These are phyloP conservation scores for Parthenolecanium corni DNA, from an alignment of 2,888 invertebrate species.

Conservation along the genomic window DNA sequence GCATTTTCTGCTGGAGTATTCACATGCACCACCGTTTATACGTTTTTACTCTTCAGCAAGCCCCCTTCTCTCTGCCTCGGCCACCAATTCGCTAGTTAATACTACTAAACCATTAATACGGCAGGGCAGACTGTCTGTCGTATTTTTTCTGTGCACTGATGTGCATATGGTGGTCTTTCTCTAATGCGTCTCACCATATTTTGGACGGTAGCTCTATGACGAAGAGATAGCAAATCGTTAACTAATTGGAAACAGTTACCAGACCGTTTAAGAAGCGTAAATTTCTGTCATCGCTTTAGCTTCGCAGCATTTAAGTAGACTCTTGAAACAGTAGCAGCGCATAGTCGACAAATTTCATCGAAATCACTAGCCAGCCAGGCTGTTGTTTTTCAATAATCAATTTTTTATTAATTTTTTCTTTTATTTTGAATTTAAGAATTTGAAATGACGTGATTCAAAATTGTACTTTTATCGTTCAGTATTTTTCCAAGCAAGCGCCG, in stretches of 20 bases:
- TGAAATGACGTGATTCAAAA: too few relatives aligned
- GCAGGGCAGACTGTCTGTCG: too few relatives aligned
- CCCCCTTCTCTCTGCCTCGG: not conserved
- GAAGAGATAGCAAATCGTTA: slow-evolving; percentile 18
- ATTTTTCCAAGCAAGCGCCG: too few relatives aligned
- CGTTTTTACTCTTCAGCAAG: not conserved
- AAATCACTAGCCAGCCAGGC: not conserved
- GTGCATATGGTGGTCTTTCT: too few relatives aligned
- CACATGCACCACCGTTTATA: not conserved
- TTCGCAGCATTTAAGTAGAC: not conserved
- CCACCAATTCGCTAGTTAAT: slow-evolving; percentile 5
- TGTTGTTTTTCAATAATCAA: not conserved
- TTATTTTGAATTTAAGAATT: too few relatives aligned
- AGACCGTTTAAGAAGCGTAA: slow-evolving; percentile 20
- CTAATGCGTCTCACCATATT: too few relatives aligned
- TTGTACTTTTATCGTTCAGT: too few relatives aligned
- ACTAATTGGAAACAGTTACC: slow-evolving; percentile 26
- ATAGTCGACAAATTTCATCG: not conserved
- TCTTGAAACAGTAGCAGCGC: too few relatives aligned
- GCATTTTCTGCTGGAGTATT: not conserved
- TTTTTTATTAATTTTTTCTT: not conserved
- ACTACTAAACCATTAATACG: slow-evolving; percentile 24
- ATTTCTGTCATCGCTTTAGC: slow-evolving; percentile 17
- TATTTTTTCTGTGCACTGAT: too few relatives aligned
- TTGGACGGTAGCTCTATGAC: too few relatives aligned